Evolutionary conservation across 2,888 invertebrate genomes (phyloP).

Genomic region (Metallyticus violacea): DNA sequence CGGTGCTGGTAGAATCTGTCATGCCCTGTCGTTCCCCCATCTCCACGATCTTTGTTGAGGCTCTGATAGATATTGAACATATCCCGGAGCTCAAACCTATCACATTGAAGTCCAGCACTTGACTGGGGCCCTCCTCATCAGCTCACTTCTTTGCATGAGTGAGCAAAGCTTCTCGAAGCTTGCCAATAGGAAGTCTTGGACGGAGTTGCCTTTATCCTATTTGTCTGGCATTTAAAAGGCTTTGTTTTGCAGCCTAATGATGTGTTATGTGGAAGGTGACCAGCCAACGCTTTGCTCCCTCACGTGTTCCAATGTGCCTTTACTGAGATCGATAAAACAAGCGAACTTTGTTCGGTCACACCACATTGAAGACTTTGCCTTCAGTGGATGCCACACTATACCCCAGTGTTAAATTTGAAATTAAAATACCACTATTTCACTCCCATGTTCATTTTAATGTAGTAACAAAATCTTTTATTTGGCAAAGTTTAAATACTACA

Average conservation of each 20-base stretch:
- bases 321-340: not conserved
- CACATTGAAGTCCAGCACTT: not conserved
- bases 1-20: conserved; percentile 68
- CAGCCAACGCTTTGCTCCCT: not conserved
- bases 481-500: no score
- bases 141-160: not conserved
- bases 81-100: not conserved
- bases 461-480: no score
- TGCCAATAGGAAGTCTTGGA: not conserved
- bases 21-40: conserved; percentile 68
- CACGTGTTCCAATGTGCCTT: not conserved
- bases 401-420: no score
- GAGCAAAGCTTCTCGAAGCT: not conserved
- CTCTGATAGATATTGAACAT: conserved; percentile 79
- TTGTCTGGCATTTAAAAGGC: conserved; percentile 31
- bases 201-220: conserved; percentile 21
- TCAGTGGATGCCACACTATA: no score
- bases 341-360: not conserved
- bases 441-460: no score
- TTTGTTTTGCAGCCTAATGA: conserved; percentile 15
- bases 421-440: no score
- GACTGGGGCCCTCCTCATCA: not conserved
- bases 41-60: conserved; percentile 56
- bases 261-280: not conserved
- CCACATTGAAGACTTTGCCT: no score